Base-by-base conservation (phyloP, 2,797 vertebrate genomes). In the Rhadinocentrus ornatus region DNA sequence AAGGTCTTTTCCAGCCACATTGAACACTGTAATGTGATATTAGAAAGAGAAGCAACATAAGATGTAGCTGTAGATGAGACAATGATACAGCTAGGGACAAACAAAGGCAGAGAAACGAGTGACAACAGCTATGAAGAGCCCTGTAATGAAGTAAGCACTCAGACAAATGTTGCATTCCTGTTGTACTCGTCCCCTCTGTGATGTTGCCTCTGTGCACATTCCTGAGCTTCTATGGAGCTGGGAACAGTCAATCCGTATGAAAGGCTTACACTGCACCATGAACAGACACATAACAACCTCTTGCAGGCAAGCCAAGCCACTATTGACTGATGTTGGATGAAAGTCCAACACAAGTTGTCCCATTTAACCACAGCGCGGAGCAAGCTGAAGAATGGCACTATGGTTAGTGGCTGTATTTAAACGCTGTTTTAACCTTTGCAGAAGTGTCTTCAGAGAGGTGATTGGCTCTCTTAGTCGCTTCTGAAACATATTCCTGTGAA, bases 151-250 rank as follows among this genome's bases (percentile, higher is more conserved):
- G 53, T 6, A 3, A 26, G 22, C 39, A 60, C 13, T 35, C 27
- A 69, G 39, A 74, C 61, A 37, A 70, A 62, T 55, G 61, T 59
- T 75, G 82, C 89, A 91, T 93, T 91, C 91, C 85, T 67, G 80
- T 61, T 77, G 78, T 66, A 81, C 82, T 69, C 44, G 75, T 85
- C 86, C 85, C 69, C 77, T 70, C 71, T 83, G 81, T 88, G 90
- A 88, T 87, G 77, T 69, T 84, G 85, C 65, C 70, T 80, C 77
- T 77, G 29, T 87, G 88, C 88, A 90, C 90, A 92, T 91, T 90
- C 90, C 86, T 81, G 81, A 63, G 78, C 71, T 65, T 81, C 80
- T 84, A 62, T 71, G 77, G 62, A 73, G 58, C 69, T 56, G 66
- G 80, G 80, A 86, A 87, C 67, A 80, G 86, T 77, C 73, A 53